Percentiles rank a stretch among this genome's conserved stretches.
Evolutionary conservation across 2,113 vertebrate genomes (phyloP).

Genomic region (Rhodinocichla rosea): DNA sequence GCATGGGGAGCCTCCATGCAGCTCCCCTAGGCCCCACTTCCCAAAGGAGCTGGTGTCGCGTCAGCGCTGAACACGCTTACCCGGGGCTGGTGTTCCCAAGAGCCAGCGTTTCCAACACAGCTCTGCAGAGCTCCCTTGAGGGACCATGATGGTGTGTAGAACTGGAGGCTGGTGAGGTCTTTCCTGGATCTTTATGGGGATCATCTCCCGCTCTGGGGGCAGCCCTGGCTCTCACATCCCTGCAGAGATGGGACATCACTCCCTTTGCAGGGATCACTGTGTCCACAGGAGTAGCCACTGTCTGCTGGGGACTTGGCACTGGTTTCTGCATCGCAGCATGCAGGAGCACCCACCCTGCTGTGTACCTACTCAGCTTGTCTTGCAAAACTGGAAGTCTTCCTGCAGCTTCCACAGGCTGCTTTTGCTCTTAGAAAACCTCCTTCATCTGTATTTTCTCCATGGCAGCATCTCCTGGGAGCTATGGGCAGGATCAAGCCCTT

Average conservation of each 20-base stretch:
- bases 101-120: neutral
- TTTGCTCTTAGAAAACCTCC: neutral
- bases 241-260: rapidly evolving
- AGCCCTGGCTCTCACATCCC: neutral
- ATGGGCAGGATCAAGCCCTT: neutral
- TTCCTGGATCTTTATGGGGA: neutral
- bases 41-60: rapidly evolving
- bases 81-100: neutral
- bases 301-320: rapidly evolving
- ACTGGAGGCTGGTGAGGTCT: neutral
- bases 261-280: neutral
- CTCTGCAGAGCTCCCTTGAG: rapidly evolving
- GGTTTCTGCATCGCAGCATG: rapidly evolving
- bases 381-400: neutral
- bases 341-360: neutral
- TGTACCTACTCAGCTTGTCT: neutral
- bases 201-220: rapidly evolving
- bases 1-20: neutral
- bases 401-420: neutral
- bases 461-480: neutral
- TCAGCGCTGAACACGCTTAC: neutral
- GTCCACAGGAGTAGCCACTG: neutral
- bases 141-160: neutral
- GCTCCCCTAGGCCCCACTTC: neutral
- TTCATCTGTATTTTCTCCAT: neutral